A percentile compares a stretch with the other conserved stretches of the same genome.
These are phyloP conservation scores for Drosophila bocki DNA, from an alignment of 1,140 invertebrate genomes.

Conservation along the genomic window DNA sequence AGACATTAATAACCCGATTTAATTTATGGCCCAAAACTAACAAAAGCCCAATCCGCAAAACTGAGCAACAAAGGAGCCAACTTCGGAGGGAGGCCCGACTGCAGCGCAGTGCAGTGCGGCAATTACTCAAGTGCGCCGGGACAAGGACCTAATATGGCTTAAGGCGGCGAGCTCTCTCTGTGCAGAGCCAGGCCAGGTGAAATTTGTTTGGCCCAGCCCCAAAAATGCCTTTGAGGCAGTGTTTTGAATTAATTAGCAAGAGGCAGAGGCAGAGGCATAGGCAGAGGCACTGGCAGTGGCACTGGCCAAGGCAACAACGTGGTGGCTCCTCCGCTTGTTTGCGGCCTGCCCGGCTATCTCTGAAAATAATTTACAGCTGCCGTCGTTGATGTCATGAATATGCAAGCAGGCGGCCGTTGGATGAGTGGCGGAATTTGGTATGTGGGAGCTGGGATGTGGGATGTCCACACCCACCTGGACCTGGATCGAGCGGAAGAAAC, in stretches of 20 bases:
- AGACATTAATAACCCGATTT: slow-evolving; percentile 83
- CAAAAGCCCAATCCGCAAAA: slow-evolving; percentile 68
- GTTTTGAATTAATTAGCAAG: slow-evolving; percentile 82
- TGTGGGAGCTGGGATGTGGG: neutral
- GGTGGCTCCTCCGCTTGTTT: slow-evolving; percentile 64
- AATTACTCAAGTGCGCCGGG: slow-evolving; percentile 76
- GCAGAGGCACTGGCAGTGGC: slow-evolving; percentile 9
- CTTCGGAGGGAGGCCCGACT: slow-evolving; percentile 41
- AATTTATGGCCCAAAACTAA: slow-evolving; percentile 81
- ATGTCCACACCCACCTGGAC: slow-evolving; percentile 20
- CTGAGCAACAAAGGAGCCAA: slow-evolving; percentile 55
- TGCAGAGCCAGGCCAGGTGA: slow-evolving; percentile 57
- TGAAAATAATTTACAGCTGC: slow-evolving; percentile 75
- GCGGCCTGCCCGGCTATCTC: slow-evolving; percentile 67
- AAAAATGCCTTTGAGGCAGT: slow-evolving; percentile 78
- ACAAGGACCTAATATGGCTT: slow-evolving; percentile 69
- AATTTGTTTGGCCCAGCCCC: slow-evolving; percentile 60
- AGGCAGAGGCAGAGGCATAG: slow-evolving; percentile 2
- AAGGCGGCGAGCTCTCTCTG: slow-evolving; percentile 45
- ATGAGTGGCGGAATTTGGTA: neutral
- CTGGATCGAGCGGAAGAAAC: slow-evolving; percentile 33
- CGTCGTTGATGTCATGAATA: slow-evolving; percentile 76
- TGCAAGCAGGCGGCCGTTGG: slow-evolving; percentile 53
- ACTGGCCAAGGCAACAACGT: slow-evolving; percentile 33
- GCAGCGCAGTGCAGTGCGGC: slow-evolving; percentile 56